Percentiles rank a stretch among this genome's conserved stretches.
phyloP scores from a whole-genome alignment of 2,113 vertebrate genomes.

The Oenanthe melanoleuca region DNA sequence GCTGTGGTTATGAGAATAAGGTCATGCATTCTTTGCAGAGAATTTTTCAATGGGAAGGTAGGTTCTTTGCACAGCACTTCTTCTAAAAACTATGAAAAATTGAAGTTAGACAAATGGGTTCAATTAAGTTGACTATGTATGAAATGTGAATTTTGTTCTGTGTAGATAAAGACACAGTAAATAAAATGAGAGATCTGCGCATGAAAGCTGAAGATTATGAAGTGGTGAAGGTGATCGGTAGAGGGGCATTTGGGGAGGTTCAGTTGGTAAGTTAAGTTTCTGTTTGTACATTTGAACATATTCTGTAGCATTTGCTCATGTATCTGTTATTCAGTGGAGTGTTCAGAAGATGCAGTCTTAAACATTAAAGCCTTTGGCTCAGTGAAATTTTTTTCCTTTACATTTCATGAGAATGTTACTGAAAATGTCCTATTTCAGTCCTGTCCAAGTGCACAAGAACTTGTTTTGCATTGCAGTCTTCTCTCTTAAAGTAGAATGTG shows the following conservation, averaged over 20 bases:
- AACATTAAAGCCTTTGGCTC: neutral
- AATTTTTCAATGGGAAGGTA: neutral
- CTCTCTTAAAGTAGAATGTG: neutral
- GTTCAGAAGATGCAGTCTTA: neutral
- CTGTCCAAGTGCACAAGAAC: neutral
- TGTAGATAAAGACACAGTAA: slow-evolving; percentile 95
- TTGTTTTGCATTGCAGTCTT: neutral
- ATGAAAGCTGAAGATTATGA: slow-evolving; percentile 99
- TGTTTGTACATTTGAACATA: neutral
- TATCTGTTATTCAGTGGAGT: neutral
- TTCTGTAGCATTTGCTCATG: neutral
- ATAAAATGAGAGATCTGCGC: slow-evolving; percentile 95
- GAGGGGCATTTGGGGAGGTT: slow-evolving; percentile 98
- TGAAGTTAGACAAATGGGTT: neutral
- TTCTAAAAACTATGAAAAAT: neutral
- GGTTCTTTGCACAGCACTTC: neutral
- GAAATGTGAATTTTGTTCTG: slow-evolving; percentile 42
- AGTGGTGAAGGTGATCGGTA: slow-evolving; percentile 98
- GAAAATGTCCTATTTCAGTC: neutral
- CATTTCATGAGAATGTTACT: neutral
- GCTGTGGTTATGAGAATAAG: neutral
- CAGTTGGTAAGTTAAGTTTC: slow-evolving; percentile 86
- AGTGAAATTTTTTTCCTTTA: neutral
- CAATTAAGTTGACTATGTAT: neutral
- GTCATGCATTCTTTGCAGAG: neutral